Percentiles rank a stretch among this genome's conserved stretches.
Conservation (phyloP, 2,797 vertebrate genomes). For the Eulemur mongoz region DNA sequence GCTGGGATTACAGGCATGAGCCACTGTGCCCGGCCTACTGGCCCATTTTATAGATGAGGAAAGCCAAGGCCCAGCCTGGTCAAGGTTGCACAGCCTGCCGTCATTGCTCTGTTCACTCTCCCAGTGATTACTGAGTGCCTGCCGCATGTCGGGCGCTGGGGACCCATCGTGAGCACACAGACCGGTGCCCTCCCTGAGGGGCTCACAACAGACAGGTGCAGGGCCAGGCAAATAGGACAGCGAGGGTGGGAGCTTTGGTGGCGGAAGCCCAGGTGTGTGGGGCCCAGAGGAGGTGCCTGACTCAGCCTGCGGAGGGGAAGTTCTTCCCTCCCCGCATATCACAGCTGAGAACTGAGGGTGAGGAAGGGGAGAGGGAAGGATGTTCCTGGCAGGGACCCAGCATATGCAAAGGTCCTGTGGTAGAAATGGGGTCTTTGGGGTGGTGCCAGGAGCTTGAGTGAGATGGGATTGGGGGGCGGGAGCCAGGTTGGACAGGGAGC, state of each 20-base stretch:
- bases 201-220: background rate
- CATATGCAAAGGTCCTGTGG: background rate
- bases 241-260: background rate
- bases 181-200: fast-evolving
- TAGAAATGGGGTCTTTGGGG: background rate
- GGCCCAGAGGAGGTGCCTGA: background rate
- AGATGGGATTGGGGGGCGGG: background rate
- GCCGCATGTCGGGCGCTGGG: background rate
- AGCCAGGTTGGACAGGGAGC: background rate
- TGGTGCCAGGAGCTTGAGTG: background rate
- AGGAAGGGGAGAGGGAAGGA: no score
- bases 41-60: background rate
- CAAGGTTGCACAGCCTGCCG: background rate
- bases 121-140: background rate
- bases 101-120: background rate
- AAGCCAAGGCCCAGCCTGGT: background rate
- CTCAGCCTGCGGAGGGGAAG: background rate
- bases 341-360: background rate
- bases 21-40: background rate
- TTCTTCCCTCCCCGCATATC: background rate
- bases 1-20: background rate
- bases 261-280: background rate
- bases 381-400: background rate
- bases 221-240: background rate
- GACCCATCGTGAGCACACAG: background rate